Evolutionary conservation across 2,113 vertebrate genomes (phyloP), one percentile per base, ranked within the genome.

Genomic region (Rissa tridactyla): DNA sequence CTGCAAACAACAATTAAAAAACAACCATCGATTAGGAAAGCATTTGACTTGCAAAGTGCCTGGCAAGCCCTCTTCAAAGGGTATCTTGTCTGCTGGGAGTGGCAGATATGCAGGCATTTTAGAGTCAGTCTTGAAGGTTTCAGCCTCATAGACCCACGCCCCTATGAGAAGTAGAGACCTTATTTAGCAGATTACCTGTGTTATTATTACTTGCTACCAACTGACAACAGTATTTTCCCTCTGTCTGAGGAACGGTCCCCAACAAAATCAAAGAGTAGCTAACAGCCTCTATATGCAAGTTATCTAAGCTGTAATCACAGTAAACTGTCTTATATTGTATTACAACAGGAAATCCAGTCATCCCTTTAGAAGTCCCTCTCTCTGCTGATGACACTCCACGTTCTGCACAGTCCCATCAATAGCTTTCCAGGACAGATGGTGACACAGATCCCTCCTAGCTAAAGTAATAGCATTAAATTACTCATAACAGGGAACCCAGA

Each of bases 381-480:
- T 60, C 92, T 89, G 82, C 71, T 81, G 90, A 55, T 85, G 96
- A 94, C 95, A 81, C 93, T 96, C 80, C 44, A 69, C 81, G 89
- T 94, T 94, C 97, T 71, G 82, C 88, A 86, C 51, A 70, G 88
- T 69, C 93, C 93, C 93, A 92, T 93, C 95, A 76, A 90, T 91
- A 96, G 90, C 88, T 94, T 90, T 96, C 91, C 94, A 96, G 97
- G 94, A 94, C 97, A 98, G 97, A 98, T 96, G 96, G 97, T 94
- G 95, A 97, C 97, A 97, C 94, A 96, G 96, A 97, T 97, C 97
- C 92, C 96, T 96, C 82, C 92, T 38, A 95, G 97, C 97, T 91
- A 96, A 96, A 97, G 94, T 94, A 98, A 97, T 95, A 95, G 96
- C 97, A 97, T 97, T 98, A 97, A 97, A 97, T 97, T 96, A 97